Base-by-base conservation (phyloP, 1,140 invertebrate species). In the Ceratina australensis region DNA sequence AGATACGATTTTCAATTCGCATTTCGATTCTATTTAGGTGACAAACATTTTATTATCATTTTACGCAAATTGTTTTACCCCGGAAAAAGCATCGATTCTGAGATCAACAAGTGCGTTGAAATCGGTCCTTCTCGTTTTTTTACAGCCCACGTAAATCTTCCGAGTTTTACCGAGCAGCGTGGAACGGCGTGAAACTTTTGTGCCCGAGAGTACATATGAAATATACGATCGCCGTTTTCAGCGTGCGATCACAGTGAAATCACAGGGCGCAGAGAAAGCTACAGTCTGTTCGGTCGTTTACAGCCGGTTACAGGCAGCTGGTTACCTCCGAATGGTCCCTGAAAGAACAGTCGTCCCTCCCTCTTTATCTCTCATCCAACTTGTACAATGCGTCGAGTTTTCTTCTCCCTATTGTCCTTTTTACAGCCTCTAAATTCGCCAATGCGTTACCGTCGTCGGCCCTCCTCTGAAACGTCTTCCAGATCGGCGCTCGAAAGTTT, bases 181-280 rank as follows among this genome's bases (percentile, higher is more conserved):
- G n/a, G 20, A 59, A 26, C 28, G 28, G 28, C 8, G 20, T 1
- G 15, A 64, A 79, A 54, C 64, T 68, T 79, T 61, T 68, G 56
- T 42, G 57, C 18, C 26, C 10, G 78, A 80, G 59, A 60, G 74
- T 77, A 80, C 73, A 56, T 66, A 78, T 75, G 79, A 85, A 79
- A 81, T 78, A 81, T 75, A 81, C 82, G 82, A 81, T 85, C 79
- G 60, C 72, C 59, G 72, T 76, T 83, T 81, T 81, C 69, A 85
- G 84, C 75, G 79, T 69, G 42, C 59, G 79, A 85, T 77, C 80
- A 79, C 72, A 79, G 84, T 85, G 84, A 85, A 85, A 85, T 85
- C 84, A 85, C 75, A n/a, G 52, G 72, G 64, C 56, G 42, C 47
- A 54, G 82, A 85, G 84, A 85, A 85, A 85, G 83, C 83, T 84